Percentiles rank a stretch among this genome's conserved stretches.
Evolutionary conservation across 2,888 invertebrate genomes (phyloP).

Genomic region (Hirtodrosophila confusa): DNA sequence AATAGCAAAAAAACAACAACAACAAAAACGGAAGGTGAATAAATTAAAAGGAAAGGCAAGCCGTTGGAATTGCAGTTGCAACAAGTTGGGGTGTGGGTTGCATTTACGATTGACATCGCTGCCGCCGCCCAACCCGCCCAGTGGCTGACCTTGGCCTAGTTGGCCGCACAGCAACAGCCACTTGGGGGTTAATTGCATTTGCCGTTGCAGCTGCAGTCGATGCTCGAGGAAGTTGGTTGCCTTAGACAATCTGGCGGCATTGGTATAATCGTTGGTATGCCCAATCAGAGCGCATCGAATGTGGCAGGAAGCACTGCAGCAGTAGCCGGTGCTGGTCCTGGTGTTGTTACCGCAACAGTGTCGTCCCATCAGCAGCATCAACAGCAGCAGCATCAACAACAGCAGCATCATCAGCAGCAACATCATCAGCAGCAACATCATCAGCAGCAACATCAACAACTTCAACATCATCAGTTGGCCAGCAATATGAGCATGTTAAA

Average conservation of each 20-base stretch:
- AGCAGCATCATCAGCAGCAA: conserved; percentile 31
- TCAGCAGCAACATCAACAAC: conserved; percentile 26
- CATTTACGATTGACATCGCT: conserved; percentile 3
- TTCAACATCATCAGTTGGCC: conserved; percentile 37
- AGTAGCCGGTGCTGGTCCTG: conserved; percentile 24
- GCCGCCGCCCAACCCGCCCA: conserved; percentile 3
- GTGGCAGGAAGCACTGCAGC: conserved; percentile 20
- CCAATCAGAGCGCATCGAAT: conserved; percentile 51
- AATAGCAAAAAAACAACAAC: neutral
- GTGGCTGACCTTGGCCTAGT: conserved; percentile 59
- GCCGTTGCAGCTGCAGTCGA: conserved; percentile 23
- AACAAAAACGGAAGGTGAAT: too few relatives aligned
- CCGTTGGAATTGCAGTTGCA: conserved; percentile 12
- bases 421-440: conserved; percentile 47
- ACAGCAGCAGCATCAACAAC: conserved; percentile 21
- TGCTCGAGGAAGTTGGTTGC: conserved; percentile 74
- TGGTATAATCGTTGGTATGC: conserved; percentile 56
- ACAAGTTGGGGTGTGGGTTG: conserved; percentile 25
- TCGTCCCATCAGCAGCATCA: conserved; percentile 39
- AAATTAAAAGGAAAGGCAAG: neutral
- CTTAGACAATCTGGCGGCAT: conserved; percentile 69
- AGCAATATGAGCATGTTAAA: conserved; percentile 65
- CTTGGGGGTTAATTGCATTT: conserved; percentile 34
- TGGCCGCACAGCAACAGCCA: conserved; percentile 45
- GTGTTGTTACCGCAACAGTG: conserved; percentile 16